These are phyloP conservation scores for Morbakka virulenta DNA, from an alignment of 30 jellyfish, hydroid and myxozoan genomes.

Conservation along the genomic window DNA sequence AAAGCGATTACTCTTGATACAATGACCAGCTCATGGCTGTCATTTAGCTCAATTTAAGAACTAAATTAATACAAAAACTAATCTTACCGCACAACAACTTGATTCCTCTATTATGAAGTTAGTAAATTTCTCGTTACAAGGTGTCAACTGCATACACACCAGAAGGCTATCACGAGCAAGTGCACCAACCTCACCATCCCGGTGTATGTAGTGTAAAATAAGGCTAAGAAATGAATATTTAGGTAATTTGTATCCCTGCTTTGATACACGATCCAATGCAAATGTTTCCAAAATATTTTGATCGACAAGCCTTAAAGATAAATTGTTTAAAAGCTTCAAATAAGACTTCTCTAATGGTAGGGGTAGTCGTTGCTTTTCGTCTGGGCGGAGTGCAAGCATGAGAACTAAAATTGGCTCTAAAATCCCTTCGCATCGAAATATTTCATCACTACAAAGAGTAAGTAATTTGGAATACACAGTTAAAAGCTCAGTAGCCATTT, in stretches of 20 bases:
- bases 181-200: constrained; percentile 64
- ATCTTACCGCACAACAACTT: constrained; percentile 80
- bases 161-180: constrained; percentile 70
- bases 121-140: constrained; percentile 34
- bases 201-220: constrained; percentile 65
- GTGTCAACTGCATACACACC: constrained; percentile 58
- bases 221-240: constrained; percentile 66
- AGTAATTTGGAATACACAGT: constrained; percentile 27
- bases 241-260: constrained; percentile 80
- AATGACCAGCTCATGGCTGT: too few species aligned
- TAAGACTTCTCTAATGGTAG: constrained; percentile 64
- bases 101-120: constrained; percentile 69
- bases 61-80: too few species aligned
- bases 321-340: constrained; percentile 46
- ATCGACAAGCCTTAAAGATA: constrained; percentile 62
- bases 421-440: constrained; percentile 46
- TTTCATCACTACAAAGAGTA: constrained; percentile 37
- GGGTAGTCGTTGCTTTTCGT: constrained; percentile 79
- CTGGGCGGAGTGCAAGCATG: constrained; percentile 73
- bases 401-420: constrained; percentile 62
- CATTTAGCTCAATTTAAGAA: too few species aligned
- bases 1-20: too few species aligned
- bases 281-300: constrained; percentile 51
- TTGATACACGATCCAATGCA: constrained; percentile 29
- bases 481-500: constrained; percentile 63